Conservation (phyloP, 2,113 vertebrate species). For the Monopterus albus region DNA sequence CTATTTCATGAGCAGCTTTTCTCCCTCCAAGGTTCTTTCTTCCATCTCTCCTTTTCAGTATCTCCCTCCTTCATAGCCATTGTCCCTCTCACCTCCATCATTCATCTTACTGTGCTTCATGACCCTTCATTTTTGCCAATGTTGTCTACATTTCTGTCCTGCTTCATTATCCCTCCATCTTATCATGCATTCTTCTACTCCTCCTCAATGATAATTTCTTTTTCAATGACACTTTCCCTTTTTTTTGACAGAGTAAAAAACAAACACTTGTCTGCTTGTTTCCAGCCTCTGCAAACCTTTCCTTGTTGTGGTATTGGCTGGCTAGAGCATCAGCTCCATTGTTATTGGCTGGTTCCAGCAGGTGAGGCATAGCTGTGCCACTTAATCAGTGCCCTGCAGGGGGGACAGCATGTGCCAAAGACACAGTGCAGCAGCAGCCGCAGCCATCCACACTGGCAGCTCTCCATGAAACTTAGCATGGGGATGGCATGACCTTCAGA, state of each 20-base stretch:
- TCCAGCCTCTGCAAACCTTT: slow-evolving; percentile 68
- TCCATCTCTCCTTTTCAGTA: slow-evolving; percentile 14
- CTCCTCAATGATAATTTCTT: slow-evolving; percentile 16
- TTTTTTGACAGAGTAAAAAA: slow-evolving; percentile 15
- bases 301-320: slow-evolving; percentile 58
- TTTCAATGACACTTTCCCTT: background rate
- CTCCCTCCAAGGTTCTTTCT: background rate
- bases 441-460: slow-evolving; percentile 69
- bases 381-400: slow-evolving; percentile 75
- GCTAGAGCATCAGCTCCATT: slow-evolving; percentile 27
- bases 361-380: slow-evolving; percentile 69
- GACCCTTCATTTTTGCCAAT: slow-evolving; percentile 37
- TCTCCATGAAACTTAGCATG: slow-evolving; percentile 59
- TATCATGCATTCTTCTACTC: slow-evolving; percentile 35
- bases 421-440: slow-evolving; percentile 54
- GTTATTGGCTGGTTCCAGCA: slow-evolving; percentile 72
- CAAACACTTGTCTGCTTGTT: slow-evolving; percentile 62
- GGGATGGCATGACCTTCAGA: slow-evolving; percentile 74
- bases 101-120: slow-evolving; percentile 52
- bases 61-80: slow-evolving; percentile 27
- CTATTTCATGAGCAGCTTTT: slow-evolving; percentile 38
- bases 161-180: slow-evolving; percentile 24
- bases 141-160: slow-evolving; percentile 21
- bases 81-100: slow-evolving; percentile 47
- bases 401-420: slow-evolving; percentile 64